Percentiles rank a stretch among this genome's conserved stretches.
Conservation (phyloP, 2,888 invertebrate species). For the Lordiphosa fenestrarum region DNA sequence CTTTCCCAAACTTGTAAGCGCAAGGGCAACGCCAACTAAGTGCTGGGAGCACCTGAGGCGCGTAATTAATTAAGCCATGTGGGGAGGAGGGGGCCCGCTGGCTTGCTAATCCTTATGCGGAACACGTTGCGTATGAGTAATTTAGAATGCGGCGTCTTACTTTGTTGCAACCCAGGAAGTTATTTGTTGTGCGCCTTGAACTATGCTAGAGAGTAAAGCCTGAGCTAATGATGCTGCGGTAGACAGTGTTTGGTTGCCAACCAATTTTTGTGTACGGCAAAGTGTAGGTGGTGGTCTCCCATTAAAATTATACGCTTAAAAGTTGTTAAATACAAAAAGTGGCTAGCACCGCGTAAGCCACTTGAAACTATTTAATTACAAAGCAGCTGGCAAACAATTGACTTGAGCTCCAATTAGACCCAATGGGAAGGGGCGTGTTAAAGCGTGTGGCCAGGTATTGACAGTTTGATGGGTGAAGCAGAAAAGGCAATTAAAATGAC, state of each 20-base stretch:
- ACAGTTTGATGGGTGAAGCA: slow-evolving; percentile 31
- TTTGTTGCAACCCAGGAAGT: slow-evolving; percentile 32
- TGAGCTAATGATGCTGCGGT: slow-evolving; percentile 12
- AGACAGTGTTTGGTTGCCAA: slow-evolving; percentile 10
- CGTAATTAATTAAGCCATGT: slow-evolving; percentile 53
- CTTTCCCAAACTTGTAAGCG: slow-evolving; percentile 10
- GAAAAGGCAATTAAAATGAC: slow-evolving; percentile 46
- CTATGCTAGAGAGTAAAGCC: slow-evolving; percentile 3
- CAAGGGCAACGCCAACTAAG: slow-evolving; percentile 12
- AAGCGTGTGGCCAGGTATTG: slow-evolving; percentile 25
- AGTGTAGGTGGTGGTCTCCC: background rate
- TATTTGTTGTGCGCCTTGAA: slow-evolving; percentile 16
- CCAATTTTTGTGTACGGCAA: slow-evolving; percentile 1
- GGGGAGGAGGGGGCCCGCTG: slow-evolving; percentile 11
- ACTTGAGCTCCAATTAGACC: slow-evolving; percentile 58
- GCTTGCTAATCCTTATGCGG: slow-evolving; percentile 3
- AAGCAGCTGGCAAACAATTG: slow-evolving; percentile 66
- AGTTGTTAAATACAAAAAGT: slow-evolving; percentile 64
- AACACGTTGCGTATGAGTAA: slow-evolving; percentile 18
- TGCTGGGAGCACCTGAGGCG: slow-evolving; percentile 24
- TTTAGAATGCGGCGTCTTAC: slow-evolving; percentile 29
- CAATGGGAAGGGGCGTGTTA: slow-evolving; percentile 28
- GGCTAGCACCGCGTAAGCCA: slow-evolving; percentile 50
- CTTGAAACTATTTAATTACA: slow-evolving; percentile 72
- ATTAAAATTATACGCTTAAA: slow-evolving; percentile 63